Evolutionary conservation across 2,113 vertebrate species (phyloP).

Genomic region (Psittacara wagleri): DNA sequence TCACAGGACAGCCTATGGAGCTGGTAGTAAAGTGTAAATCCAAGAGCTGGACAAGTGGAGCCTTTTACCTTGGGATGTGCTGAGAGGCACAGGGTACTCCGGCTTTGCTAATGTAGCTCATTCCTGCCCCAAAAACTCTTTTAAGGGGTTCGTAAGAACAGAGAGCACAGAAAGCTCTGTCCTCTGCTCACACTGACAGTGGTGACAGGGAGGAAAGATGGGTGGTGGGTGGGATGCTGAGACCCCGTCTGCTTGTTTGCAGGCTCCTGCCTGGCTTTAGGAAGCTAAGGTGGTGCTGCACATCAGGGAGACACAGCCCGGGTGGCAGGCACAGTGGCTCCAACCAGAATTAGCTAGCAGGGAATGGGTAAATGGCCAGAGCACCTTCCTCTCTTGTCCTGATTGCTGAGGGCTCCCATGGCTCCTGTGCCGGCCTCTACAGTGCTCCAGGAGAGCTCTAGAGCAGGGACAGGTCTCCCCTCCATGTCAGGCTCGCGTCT

Average conservation of each 20-base stretch:
- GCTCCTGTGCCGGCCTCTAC: background rate
- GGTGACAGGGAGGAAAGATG: background rate
- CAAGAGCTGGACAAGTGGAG: background rate
- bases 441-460: background rate
- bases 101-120: background rate
- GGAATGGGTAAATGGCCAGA: background rate
- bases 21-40: constrained; percentile 17
- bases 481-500: rapidly evolving
- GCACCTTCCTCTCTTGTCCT: background rate
- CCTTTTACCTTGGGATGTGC: background rate
- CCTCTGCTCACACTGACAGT: background rate
- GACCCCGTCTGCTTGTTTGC: background rate
- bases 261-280: background rate
- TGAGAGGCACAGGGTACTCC: background rate
- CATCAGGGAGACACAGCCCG: background rate
- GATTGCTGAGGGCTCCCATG: background rate
- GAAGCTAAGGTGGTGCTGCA: background rate
- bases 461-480: background rate
- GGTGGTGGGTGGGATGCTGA: background rate
- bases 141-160: background rate
- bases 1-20: constrained; percentile 3
- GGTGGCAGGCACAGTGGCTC: background rate
- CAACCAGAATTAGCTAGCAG: background rate
- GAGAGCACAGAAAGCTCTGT: background rate
- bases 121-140: background rate